A percentile compares a stretch with the other conserved stretches of the same genome.
These are phyloP conservation scores for Brachynemurus nebulosus DNA, from an alignment of 2,888 invertebrate species.

Conservation along the genomic window DNA sequence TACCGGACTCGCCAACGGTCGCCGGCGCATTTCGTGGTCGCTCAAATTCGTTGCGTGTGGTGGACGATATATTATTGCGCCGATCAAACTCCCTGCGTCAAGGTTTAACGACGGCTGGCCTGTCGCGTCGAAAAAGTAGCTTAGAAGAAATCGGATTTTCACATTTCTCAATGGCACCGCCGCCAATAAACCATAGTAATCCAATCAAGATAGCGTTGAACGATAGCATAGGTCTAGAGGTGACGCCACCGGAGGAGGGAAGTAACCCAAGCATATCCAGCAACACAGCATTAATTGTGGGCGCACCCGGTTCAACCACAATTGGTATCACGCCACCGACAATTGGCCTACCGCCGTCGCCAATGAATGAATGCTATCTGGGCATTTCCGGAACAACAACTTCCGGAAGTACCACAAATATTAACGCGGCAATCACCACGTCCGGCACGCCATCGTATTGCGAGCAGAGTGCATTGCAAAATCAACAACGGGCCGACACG, in stretches of 20 bases:
- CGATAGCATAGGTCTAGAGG: conserved; percentile 71
- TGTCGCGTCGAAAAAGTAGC: conserved; percentile 60
- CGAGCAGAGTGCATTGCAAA: background rate
- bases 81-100: conserved; percentile 75
- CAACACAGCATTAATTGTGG: conserved; percentile 40
- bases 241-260: conserved; percentile 41
- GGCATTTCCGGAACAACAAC: conserved; percentile 11
- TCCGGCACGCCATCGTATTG: background rate
- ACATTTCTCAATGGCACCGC: conserved; percentile 48
- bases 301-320: conserved; percentile 29
- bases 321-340: conserved; percentile 12
- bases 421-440: conserved; percentile 19
- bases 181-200: conserved; percentile 52
- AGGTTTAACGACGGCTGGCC: conserved; percentile 53
- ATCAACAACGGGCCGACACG: conserved; percentile 25
- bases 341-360: conserved; percentile 7
- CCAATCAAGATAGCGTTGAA: conserved; percentile 77
- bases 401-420: conserved; percentile 9
- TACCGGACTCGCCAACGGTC: conserved; percentile 79
- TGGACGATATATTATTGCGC: conserved; percentile 69
- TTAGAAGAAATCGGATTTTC: conserved; percentile 75
- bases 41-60: conserved; percentile 75
- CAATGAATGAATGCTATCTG: conserved; percentile 8
- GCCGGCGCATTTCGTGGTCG: conserved; percentile 64
- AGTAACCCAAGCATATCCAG: conserved; percentile 37